These are phyloP conservation scores for Geopemphigus sp. DNA, from an alignment of 1,140 invertebrate genomes.

Conservation along the genomic window DNA sequence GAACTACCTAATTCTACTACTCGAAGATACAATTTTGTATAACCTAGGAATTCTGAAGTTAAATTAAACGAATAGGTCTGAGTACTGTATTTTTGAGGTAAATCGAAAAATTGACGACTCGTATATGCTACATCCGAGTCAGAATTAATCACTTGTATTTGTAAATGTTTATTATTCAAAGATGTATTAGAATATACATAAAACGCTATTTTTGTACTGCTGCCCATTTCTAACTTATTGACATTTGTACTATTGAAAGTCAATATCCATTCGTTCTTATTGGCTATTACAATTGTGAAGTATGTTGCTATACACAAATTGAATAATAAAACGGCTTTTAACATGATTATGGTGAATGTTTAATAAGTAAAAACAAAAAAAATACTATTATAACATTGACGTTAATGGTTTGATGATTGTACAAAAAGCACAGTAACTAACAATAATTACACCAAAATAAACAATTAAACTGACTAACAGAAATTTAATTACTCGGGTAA, in stretches of 20 bases:
- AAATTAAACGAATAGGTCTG: background rate
- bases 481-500: too few relatives aligned
- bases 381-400: background rate
- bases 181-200: background rate
- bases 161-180: background rate
- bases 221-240: slow-evolving; percentile 14
- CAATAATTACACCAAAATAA: too few relatives aligned
- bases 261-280: background rate
- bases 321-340: background rate
- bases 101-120: background rate
- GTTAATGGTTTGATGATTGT: background rate
- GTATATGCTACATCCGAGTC: background rate
- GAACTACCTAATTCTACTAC: slow-evolving; percentile 15
- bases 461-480: too few relatives aligned
- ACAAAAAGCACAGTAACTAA: background rate
- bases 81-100: background rate
- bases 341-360: background rate
- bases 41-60: slow-evolving; percentile 22
- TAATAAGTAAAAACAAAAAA: background rate
- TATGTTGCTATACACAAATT: background rate
- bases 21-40: slow-evolving; percentile 28
- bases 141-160: slow-evolving; percentile 18
- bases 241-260: background rate
- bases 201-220: background rate
- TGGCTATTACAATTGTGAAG: background rate